These are phyloP conservation scores for Leptinotarsa haldemani DNA, from an alignment of 2,888 invertebrate genomes.

Conservation along the genomic window DNA sequence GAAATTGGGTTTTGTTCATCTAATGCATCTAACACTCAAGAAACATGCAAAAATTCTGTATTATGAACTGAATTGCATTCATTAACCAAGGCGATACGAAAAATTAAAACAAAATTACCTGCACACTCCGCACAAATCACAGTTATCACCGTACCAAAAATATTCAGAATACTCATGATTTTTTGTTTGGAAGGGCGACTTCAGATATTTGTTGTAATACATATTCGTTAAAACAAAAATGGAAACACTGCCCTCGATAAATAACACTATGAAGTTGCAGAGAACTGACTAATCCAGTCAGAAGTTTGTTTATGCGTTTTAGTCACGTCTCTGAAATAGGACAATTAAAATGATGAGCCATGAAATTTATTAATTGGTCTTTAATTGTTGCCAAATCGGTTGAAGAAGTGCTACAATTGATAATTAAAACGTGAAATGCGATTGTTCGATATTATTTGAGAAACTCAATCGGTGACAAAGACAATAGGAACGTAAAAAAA, in stretches of 20 bases:
- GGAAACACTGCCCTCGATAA: background rate
- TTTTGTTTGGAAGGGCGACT: conserved; percentile 61
- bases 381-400: conserved; percentile 6
- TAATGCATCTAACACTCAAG: too few species aligned
- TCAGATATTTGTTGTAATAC: conserved; percentile 64
- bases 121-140: conserved; percentile 56
- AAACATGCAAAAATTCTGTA: too few species aligned
- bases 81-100: background rate
- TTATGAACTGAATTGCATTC: too few species aligned
- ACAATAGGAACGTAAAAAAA: too few species aligned
- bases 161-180: conserved; percentile 58
- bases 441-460: background rate
- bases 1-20: too few species aligned
- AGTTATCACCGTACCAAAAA: conserved; percentile 61
- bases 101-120: conserved; percentile 44
- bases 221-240: conserved; percentile 47
- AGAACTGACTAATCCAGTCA: background rate
- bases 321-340: conserved; percentile 9
- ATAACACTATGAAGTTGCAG: background rate
- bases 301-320: conserved; percentile 5
- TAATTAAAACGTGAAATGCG: background rate
- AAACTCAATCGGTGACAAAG: background rate
- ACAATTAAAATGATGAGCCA: conserved; percentile 15
- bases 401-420: background rate
- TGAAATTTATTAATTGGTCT: conserved; percentile 15